phyloP scores from a whole-genome alignment of 1,140 invertebrate genomes.

The Pseudomyrmex sp. region DNA sequence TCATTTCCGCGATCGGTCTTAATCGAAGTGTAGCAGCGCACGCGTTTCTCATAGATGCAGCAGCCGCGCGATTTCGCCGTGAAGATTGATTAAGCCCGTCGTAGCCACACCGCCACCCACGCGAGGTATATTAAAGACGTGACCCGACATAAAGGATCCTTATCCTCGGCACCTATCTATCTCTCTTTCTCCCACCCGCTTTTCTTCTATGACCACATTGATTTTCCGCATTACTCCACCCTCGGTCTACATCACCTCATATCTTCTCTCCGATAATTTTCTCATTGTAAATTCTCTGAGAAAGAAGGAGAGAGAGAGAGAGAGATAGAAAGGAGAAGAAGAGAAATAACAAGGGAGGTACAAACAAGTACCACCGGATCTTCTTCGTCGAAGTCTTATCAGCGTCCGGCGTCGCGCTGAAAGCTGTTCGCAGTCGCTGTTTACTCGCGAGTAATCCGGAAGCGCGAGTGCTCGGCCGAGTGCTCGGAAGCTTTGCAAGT shows the following conservation, averaged over 20 bases:
- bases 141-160: constrained; percentile 81
- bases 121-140: constrained; percentile 82
- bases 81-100: constrained; percentile 79
- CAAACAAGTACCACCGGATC: constrained; percentile 10
- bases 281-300: constrained; percentile 3
- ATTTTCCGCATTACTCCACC: constrained; percentile 73
- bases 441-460: constrained; percentile 54
- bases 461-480: constrained; percentile 33
- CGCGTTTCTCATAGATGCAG: constrained; percentile 66
- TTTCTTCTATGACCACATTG: constrained; percentile 75
- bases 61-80: constrained; percentile 52
- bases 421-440: constrained; percentile 41
- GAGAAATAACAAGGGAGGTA: constrained; percentile 43
- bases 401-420: constrained; percentile 39
- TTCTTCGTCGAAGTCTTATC: constrained; percentile 48
- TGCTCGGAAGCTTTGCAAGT: constrained; percentile 74
- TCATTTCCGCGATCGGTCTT: constrained; percentile 6
- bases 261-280: constrained; percentile 33
- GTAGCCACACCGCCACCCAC: constrained; percentile 67
- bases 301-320: constrained; percentile 18
- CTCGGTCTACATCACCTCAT: constrained; percentile 56
- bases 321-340: background rate
- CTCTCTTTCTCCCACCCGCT: constrained; percentile 37
- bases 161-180: constrained; percentile 50
- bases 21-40: constrained; percentile 1